Base-by-base conservation (phyloP, 2,888 invertebrate genomes). In the Lasiommata megera region DNA sequence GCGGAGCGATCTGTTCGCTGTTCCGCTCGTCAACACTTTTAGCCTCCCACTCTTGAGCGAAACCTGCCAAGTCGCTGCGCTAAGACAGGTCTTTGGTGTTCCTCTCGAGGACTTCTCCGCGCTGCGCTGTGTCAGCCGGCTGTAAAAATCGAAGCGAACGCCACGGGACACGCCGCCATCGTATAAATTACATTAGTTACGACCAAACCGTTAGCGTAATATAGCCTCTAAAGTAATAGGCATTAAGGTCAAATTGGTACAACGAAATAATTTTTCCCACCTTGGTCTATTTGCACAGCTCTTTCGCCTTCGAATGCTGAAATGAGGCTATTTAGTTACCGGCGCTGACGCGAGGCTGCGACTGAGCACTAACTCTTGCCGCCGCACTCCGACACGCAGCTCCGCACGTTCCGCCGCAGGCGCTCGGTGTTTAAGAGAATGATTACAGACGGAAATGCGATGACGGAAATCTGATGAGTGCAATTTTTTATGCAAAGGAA, bases 351-450 rank as follows among this genome's bases (percentile, higher is more conserved):
- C 60, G 61, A 67, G 63, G 62, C 62, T 66, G 67, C 66, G 66
- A 68, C 69, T 71, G 68, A 68, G 66, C 62, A 65, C 64, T 70
- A 65, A 69, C 69, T 67, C 65, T 67, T 63, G 55, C 50, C 59
- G 17, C 28, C 16, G 29, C 61, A 60, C 58, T 54, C n/a, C n/a
- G n/a, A n/a, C n/a, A n/a, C n/a, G n/a, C n/a, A n/a, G n/a, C n/a
- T n/a, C n/a, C n/a, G n/a, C n/a, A n/a, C n/a, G n/a, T n/a, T n/a
- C n/a, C n/a, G n/a, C n/a, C n/a, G n/a, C n/a, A n/a, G n/a, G n/a
- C n/a, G n/a, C n/a, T n/a, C n/a, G n/a, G n/a, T n/a, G n/a, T n/a
- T n/a, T n/a, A n/a, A n/a, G n/a, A n/a, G n/a, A n/a, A n/a, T n/a
- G n/a, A n/a, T n/a, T n/a, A n/a, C n/a, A n/a, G n/a, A n/a, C n/a